Percentiles rank a stretch among this genome's conserved stretches.
phyloP scores from a whole-genome alignment of 2,113 vertebrate genomes.

The Saguinus imperator region DNA sequence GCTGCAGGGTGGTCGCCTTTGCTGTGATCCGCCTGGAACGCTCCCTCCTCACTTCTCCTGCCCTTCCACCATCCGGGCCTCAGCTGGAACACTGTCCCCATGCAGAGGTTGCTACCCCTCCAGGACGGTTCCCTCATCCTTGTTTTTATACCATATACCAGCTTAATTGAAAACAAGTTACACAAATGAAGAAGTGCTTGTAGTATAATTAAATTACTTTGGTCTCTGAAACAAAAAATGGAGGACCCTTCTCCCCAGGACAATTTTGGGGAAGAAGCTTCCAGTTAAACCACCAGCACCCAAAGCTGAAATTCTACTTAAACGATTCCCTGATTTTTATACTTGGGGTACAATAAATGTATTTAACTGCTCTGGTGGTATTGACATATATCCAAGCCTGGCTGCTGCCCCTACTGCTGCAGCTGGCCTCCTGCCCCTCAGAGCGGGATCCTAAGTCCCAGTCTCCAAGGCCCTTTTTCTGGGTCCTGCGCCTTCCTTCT shows the following conservation, averaged over 20 bases:
- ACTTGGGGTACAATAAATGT: neutral
- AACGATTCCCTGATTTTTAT: neutral
- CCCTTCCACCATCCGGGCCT: neutral
- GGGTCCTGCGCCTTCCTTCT: neutral
- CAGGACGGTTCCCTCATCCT: neutral
- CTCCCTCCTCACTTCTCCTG: fast-evolving
- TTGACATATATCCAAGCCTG: neutral
- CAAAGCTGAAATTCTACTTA: neutral
- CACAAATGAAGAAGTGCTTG: neutral
- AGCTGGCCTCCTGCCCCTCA: neutral
- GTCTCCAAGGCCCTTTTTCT: too few species aligned
- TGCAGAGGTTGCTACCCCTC: neutral
- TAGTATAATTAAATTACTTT: neutral
- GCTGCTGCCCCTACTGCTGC: neutral
- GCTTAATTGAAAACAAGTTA: neutral
- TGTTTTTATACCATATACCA: neutral
- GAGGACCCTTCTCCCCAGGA: neutral
- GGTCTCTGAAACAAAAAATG: neutral
- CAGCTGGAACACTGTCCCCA: neutral
- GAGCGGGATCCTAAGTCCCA: too few species aligned
- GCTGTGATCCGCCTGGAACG: neutral
- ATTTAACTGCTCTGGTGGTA: neutral
- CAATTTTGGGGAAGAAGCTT: neutral
- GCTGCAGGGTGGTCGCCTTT: neutral
- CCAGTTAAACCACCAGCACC: neutral